Evolutionary conservation across 2,113 vertebrate genomes (phyloP).

Genomic region (Stercorarius parasiticus): DNA sequence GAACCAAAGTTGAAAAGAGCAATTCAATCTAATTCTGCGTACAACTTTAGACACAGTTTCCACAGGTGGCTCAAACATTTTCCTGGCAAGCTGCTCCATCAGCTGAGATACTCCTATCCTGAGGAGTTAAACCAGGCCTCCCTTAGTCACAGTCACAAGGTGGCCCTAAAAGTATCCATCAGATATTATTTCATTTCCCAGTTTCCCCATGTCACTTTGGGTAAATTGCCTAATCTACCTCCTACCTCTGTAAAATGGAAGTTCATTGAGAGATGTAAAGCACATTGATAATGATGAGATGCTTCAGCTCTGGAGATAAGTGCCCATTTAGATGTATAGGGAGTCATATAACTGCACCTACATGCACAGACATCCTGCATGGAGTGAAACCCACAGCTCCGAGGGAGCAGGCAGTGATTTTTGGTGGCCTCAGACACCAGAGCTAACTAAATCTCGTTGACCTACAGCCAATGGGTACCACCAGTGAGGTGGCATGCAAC

Average conservation of each 20-base stretch:
- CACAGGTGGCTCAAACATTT: background rate
- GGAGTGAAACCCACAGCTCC: background rate
- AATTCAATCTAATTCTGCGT: background rate
- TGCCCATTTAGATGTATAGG: background rate
- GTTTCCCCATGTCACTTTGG: accelerated
- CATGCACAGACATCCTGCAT: accelerated
- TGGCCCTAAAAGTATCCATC: background rate
- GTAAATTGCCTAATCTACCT: background rate
- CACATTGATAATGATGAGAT: background rate
- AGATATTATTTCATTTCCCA: background rate
- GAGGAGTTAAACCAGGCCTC: background rate
- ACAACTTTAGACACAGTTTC: background rate
- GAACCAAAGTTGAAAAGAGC: background rate
- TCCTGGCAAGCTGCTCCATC: background rate
- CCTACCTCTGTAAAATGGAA: background rate
- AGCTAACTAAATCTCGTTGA: background rate
- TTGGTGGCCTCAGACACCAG: background rate
- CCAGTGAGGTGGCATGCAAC: background rate
- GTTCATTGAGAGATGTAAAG: background rate
- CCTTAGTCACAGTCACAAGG: background rate
- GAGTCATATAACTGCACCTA: background rate
- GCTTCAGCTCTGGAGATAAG: background rate
- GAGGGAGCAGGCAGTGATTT: background rate
- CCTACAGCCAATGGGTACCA: background rate
- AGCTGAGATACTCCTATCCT: background rate